These are phyloP conservation scores for Orthosia gracilis DNA, from an alignment of 2,888 invertebrate species.

Conservation along the genomic window DNA sequence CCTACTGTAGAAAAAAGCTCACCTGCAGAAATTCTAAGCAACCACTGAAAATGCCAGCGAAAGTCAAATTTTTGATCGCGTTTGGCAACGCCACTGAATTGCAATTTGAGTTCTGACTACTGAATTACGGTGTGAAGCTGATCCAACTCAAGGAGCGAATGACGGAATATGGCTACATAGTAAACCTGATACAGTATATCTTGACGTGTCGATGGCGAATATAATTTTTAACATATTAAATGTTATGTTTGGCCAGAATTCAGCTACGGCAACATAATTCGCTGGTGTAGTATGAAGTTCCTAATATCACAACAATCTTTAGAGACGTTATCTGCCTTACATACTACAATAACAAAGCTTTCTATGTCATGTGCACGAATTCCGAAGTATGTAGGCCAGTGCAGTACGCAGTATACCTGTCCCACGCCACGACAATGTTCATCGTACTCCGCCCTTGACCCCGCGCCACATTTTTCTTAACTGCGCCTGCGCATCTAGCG, in stretches of 20 bases:
- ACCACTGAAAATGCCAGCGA: neutral
- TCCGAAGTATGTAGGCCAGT: constrained; percentile 48
- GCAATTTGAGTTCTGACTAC: too few relatives aligned
- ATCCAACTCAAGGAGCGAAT: too few relatives aligned
- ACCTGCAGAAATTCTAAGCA: neutral
- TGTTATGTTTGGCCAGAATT: too few relatives aligned
- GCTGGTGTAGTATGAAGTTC: too few relatives aligned
- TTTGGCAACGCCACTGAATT: neutral
- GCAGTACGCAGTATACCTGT: constrained; percentile 60
- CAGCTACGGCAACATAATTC: too few relatives aligned
- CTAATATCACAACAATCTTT: neutral
- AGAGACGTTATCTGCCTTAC: neutral
- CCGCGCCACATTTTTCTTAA: constrained; percentile 75
- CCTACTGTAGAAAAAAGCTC: neutral
- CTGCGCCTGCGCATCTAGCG: constrained; percentile 66
- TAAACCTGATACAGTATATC: too few relatives aligned
- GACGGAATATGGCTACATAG: too few relatives aligned
- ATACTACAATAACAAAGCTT: constrained; percentile 4
- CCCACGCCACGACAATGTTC: constrained; percentile 65
- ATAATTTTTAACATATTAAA: too few relatives aligned
- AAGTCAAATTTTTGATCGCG: neutral
- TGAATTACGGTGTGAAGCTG: too few relatives aligned
- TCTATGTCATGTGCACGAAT: constrained; percentile 30
- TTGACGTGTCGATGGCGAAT: too few relatives aligned
- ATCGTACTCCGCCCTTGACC: constrained; percentile 67